phyloP scores from a whole-genome alignment of 2,113 vertebrate species.

The Calypte anna region DNA sequence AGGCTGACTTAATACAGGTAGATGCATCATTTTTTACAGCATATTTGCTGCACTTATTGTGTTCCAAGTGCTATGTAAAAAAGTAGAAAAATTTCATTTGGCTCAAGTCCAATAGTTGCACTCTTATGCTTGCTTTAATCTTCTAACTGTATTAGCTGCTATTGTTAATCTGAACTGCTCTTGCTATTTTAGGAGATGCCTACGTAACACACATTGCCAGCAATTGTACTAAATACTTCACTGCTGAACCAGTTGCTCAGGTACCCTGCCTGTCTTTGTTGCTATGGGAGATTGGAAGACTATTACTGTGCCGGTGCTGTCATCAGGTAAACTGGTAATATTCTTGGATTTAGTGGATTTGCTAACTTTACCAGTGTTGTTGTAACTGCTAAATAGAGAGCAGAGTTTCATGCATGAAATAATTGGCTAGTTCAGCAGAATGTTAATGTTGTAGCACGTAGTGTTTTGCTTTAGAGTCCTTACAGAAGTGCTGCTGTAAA shows the following conservation, averaged over 20 bases:
- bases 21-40: not conserved
- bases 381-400: not conserved
- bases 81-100: not conserved
- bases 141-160: conserved; percentile 61
- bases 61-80: not conserved
- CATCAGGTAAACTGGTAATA: conserved; percentile 78
- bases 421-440: not conserved
- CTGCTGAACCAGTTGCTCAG: conserved; percentile 74
- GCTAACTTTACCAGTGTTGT: not conserved
- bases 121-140: conserved; percentile 66
- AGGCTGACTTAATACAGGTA: not conserved
- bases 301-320: conserved; percentile 80
- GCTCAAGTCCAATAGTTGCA: not conserved
- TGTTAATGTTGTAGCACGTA: not conserved
- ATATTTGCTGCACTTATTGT: not conserved
- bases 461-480: not conserved
- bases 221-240: conserved; percentile 60
- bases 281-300: conserved; percentile 94
- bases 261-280: conserved; percentile 71
- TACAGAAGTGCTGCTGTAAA: not conserved
- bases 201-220: conserved; percentile 69
- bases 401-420: not conserved
- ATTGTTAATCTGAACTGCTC: conserved; percentile 73
- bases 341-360: not conserved
- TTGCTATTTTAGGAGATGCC: conserved; percentile 80